Conservation (phyloP, 1,140 invertebrate species). For the Magallana angulata region DNA sequence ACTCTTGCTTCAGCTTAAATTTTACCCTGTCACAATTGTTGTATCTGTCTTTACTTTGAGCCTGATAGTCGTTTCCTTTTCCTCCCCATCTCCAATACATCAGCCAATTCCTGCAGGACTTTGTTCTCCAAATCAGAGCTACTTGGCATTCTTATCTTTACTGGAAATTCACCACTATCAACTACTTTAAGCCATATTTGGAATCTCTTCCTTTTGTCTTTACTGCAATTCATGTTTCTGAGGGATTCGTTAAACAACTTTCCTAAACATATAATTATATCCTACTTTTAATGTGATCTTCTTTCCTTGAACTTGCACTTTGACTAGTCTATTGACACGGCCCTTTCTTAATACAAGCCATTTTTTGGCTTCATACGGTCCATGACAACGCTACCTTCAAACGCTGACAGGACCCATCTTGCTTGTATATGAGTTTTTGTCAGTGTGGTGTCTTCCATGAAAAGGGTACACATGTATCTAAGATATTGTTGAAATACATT, state of each 20-base stretch:
- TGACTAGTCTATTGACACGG: background rate
- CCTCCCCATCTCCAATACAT: no score
- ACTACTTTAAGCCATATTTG: slow-evolving; percentile 46
- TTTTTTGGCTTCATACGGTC: slow-evolving; percentile 47
- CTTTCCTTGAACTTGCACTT: slow-evolving; percentile 40
- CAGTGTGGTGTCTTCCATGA: slow-evolving; percentile 48
- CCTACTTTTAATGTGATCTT: slow-evolving; percentile 46
- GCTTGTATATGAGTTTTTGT: slow-evolving; percentile 50
- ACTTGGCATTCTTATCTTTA: background rate
- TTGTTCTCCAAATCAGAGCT: no score
- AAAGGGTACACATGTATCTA: background rate
- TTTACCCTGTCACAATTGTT: no score
- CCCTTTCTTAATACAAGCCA: slow-evolving; percentile 46
- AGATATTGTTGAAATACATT: no score
- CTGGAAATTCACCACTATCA: slow-evolving; percentile 26
- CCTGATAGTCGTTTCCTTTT: no score
- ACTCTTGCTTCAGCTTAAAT: no score
- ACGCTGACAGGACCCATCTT: slow-evolving; percentile 42
- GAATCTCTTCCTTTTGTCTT: background rate
- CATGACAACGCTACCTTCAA: slow-evolving; percentile 48
- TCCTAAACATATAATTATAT: slow-evolving; percentile 48
- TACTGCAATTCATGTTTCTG: background rate
- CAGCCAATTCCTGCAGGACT: no score
- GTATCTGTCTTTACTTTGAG: no score
- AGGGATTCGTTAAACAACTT: slow-evolving; percentile 47